These are phyloP conservation scores for Montipora efflorescens DNA, from an alignment of 64 coral and sea anemone genomes.

Conservation along the genomic window DNA sequence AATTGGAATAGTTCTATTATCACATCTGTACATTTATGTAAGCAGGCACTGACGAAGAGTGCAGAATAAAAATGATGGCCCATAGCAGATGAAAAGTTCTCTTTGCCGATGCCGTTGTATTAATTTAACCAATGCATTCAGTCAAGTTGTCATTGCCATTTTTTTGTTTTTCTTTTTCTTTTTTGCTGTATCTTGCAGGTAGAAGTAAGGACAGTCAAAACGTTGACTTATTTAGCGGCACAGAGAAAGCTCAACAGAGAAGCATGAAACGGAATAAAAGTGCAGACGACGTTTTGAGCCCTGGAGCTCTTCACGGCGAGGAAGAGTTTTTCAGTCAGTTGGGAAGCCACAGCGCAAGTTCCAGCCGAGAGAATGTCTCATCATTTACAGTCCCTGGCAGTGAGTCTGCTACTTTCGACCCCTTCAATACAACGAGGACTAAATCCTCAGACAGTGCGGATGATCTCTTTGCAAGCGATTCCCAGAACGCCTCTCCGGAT, in stretches of 20 bases:
- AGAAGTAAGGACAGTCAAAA: conserved; percentile 76
- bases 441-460: background rate
- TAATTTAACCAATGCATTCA: no score
- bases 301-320: conserved; percentile 59
- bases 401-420: conserved; percentile 70
- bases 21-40: no score
- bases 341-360: conserved; percentile 77
- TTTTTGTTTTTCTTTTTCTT: background rate
- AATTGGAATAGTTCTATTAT: no score
- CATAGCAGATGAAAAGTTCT: no score
- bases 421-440: conserved; percentile 41
- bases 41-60: no score
- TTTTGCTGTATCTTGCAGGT: background rate
- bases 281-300: conserved; percentile 84
- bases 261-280: conserved; percentile 85
- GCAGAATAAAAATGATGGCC: no score
- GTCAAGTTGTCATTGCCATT: no score
- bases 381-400: conserved; percentile 38
- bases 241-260: conserved; percentile 43
- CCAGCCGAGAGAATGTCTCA: conserved; percentile 79
- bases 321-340: conserved; percentile 89
- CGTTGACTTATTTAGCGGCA: conserved; percentile 86
- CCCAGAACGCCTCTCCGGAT: conserved; percentile 14
- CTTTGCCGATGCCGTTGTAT: no score
- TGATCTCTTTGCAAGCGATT: conserved; percentile 6